Evolutionary conservation across 2,113 vertebrate genomes (phyloP).

Genomic region (Pitta sordida): DNA sequence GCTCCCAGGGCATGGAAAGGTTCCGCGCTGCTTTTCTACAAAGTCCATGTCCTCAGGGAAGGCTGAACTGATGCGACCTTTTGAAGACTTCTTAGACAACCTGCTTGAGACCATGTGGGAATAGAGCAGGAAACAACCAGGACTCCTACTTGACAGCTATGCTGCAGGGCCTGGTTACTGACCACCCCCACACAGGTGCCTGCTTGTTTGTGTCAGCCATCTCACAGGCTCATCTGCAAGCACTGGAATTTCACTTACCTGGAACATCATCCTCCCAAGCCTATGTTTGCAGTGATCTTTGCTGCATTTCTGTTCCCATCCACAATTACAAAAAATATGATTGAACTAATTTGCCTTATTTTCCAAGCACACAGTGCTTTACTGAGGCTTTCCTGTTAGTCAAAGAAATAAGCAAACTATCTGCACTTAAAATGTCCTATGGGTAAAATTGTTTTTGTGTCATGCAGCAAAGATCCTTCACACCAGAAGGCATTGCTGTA

Average conservation of each 20-base stretch:
- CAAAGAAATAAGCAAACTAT: neutral
- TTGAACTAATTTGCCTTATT: too few species aligned
- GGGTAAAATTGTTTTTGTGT: neutral
- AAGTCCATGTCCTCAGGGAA: neutral
- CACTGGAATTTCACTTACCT: neutral
- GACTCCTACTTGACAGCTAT: neutral
- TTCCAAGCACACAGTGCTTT: neutral
- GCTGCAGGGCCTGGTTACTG: neutral
- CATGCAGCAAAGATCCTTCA: neutral
- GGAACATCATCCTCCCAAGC: neutral
- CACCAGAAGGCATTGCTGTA: neutral
- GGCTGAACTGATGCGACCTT: neutral
- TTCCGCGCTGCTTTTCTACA: fast-evolving
- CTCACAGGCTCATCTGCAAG: neutral
- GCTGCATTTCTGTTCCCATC: neutral
- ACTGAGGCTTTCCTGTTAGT: neutral
- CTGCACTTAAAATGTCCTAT: neutral
- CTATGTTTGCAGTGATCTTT: neutral
- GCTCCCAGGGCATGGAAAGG: neutral
- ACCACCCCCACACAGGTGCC: neutral
- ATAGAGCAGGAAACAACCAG: neutral
- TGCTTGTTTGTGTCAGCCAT: neutral
- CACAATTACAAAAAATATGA: neutral
- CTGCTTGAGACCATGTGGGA: neutral
- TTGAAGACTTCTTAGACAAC: neutral